These are phyloP conservation scores for Tinea semifulvella DNA, from an alignment of 2,888 invertebrate species.

Conservation along the genomic window DNA sequence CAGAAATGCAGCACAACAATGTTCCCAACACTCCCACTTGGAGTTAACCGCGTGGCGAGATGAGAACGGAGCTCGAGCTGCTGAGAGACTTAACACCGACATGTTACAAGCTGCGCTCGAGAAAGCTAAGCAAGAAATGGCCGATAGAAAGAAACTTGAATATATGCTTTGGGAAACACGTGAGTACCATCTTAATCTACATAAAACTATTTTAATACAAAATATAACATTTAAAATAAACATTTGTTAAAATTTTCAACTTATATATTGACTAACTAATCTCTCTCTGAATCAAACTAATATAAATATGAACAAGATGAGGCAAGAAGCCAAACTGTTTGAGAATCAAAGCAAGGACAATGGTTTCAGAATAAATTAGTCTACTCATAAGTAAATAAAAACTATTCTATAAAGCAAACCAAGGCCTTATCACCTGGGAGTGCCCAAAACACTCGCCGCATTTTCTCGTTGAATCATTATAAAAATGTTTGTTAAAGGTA, in stretches of 20 bases:
- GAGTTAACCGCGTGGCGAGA: slow-evolving; percentile 78
- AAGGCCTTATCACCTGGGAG: no score
- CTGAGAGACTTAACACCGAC: slow-evolving; percentile 75
- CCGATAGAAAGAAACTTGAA: slow-evolving; percentile 79
- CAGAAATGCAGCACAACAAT: slow-evolving; percentile 77
- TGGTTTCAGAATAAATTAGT: no score
- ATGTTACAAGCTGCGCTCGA: slow-evolving; percentile 78
- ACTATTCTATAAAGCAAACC: no score
- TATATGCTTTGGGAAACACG: slow-evolving; percentile 82
- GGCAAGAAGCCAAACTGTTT: no score
- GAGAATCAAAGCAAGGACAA: no score
- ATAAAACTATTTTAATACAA: background rate
- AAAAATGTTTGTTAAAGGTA: no score
- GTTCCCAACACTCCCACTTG: slow-evolving; percentile 74
- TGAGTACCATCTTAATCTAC: slow-evolving; percentile 39
- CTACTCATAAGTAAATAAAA: no score
- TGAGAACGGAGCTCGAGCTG: slow-evolving; percentile 64
- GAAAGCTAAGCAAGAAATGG: slow-evolving; percentile 80
- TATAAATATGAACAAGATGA: no score
- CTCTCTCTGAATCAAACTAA: no score
- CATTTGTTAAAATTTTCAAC: background rate
- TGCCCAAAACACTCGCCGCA: no score
- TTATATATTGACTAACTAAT: no score
- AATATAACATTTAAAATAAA: background rate
- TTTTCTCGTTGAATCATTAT: no score